Conservation (phyloP, 2,113 vertebrate genomes). For the Dermatemys mawii region DNA sequence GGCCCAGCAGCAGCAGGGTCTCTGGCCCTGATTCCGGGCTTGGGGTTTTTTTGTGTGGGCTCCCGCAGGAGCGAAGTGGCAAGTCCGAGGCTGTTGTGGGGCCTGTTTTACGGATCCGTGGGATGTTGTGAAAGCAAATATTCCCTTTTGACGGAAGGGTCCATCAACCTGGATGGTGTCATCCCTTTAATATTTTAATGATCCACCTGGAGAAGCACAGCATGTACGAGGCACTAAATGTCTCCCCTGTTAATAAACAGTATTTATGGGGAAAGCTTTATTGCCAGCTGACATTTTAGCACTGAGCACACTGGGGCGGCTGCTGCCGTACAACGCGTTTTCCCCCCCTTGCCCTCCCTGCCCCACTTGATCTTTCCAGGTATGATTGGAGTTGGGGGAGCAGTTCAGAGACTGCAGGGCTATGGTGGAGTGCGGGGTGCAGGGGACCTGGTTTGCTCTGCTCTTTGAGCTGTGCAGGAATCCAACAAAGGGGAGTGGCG, state of each 20-base stretch:
- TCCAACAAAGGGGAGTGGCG: neutral
- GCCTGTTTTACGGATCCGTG: neutral
- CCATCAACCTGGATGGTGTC: neutral
- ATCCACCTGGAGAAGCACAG: neutral
- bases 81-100: neutral
- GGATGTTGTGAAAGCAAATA: neutral
- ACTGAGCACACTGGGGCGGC: neutral
- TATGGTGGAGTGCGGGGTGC: accelerated
- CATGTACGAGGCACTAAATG: neutral
- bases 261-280: neutral
- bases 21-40: neutral
- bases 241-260: slow-evolving; percentile 26
- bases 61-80: too few species aligned
- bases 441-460: neutral
- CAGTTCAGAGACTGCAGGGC: neutral
- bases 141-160: neutral
- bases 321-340: neutral
- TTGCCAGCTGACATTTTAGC: neutral
- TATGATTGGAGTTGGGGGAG: neutral
- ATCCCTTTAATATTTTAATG: neutral
- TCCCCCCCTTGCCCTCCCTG: accelerated
- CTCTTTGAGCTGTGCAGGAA: neutral
- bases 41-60: neutral
- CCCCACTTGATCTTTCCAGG: neutral
- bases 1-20: neutral